A percentile compares a stretch with the other conserved stretches of the same genome.
Evolutionary conservation across 2,113 vertebrate genomes (phyloP).

Genomic region (Pogona vitticeps): DNA sequence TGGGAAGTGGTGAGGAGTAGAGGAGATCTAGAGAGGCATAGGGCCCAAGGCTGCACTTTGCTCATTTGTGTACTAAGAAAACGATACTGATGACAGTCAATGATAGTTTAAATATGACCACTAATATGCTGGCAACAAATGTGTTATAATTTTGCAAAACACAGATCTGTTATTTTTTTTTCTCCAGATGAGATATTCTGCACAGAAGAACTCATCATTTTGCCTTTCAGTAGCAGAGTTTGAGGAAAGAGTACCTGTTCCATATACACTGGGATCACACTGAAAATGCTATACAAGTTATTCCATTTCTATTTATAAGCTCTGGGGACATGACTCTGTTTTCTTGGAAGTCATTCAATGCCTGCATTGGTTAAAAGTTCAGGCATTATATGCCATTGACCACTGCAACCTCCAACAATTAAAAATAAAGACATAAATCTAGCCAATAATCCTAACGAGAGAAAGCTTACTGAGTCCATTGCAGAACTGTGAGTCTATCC

Average conservation of each 20-base stretch:
- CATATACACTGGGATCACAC: neutral
- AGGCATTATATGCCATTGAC: neutral
- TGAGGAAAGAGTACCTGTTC: slow-evolving; percentile 9
- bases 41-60: too few species aligned
- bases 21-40: too few species aligned
- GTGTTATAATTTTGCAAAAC: neutral
- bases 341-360: slow-evolving; percentile 12
- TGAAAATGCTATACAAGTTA: neutral
- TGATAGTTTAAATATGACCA: neutral
- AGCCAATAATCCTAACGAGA: too few species aligned
- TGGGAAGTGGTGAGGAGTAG: too few species aligned
- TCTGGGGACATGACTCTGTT: neutral
- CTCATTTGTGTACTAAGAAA: neutral
- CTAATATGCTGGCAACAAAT: neutral
- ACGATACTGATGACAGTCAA: neutral
- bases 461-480: too few species aligned
- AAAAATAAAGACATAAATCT: neutral
- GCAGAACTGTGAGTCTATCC: too few species aligned
- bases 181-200: neutral
- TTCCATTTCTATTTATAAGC: slow-evolving; percentile 21
- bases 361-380: neutral
- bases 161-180: neutral
- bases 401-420: neutral
- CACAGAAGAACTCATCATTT: neutral
- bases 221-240: neutral